Conservation (phyloP, 2,113 vertebrate genomes). For the Actinemys pallida region DNA sequence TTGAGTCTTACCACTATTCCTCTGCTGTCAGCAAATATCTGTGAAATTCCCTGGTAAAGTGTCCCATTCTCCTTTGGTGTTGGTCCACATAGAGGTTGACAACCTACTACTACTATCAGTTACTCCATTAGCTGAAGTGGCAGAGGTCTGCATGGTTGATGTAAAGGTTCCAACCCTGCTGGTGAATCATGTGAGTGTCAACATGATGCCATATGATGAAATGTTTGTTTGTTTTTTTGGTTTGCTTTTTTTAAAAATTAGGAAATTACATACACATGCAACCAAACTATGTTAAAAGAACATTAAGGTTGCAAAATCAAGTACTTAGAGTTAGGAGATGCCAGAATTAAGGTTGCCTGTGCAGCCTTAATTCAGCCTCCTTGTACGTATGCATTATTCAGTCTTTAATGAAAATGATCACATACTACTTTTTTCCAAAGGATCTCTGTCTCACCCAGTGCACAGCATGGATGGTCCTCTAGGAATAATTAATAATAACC, state of each 20-base stretch:
- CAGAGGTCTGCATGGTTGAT: not conserved
- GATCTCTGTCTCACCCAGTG: not conserved
- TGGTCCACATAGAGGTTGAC: not conserved
- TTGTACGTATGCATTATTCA: conserved; percentile 43
- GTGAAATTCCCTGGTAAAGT: not conserved
- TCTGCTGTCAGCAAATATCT: not conserved
- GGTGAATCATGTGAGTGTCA: not conserved
- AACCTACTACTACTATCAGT: not conserved
- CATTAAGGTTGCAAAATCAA: not conserved
- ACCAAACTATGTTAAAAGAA: not conserved
- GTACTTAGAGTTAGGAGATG: not conserved
- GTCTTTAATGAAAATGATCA: not conserved
- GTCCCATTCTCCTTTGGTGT: not conserved
- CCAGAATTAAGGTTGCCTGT: conserved; percentile 23
- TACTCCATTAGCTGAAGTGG: not conserved
- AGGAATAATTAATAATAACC: not conserved
- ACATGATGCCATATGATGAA: not conserved
- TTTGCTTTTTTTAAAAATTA: not conserved
- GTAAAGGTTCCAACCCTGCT: not conserved
- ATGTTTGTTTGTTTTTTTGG: not conserved
- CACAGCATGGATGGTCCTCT: not conserved
- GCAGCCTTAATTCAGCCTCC: conserved; percentile 36
- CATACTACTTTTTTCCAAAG: not conserved
- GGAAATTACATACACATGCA: not conserved
- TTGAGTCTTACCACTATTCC: not conserved